Base-by-base conservation (phyloP, 2,797 vertebrate genomes). In the Hylomyscus alleni region DNA sequence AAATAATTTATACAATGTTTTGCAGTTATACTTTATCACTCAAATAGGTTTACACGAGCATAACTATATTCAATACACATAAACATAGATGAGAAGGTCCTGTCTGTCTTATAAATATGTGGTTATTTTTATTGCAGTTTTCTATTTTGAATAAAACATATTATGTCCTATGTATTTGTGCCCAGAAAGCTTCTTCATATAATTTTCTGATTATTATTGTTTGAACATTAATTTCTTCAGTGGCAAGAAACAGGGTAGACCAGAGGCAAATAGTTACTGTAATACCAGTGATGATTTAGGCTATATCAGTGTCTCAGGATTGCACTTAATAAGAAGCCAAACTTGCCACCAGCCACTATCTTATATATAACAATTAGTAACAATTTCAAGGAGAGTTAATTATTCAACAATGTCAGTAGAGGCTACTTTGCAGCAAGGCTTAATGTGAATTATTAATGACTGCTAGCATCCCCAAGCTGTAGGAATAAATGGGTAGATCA, bases 381-480 rank as follows among this genome's bases (percentile, higher is more conserved):
- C 44, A 93, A 89, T 90, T 96, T 81, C 77, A 82, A 94, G 40
- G 50, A 54, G 37, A 94, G 62, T 96, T 96, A 94, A 97, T 96
- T 97, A 97, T 96, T 96, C 52, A 95, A 44, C 58, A 90, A 37
- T 93, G 81, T 90, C 96, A 94, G 84, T 37, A 78, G 67, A 97
- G 54, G 82, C 80, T 91, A 90, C 77, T 93, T 94, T 31, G 37
- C 24, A 95, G 93, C 52, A 92, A 94, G 65, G n/a, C 84, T 97
- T 95, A 94, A 95, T 92, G 50, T 85, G 88, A 90, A 90, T 96
- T 93, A 97, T 97, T 97, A 95, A 96, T 95, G 86, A 91, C 15
- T 50, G 20, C 78, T 84, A 89, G 72, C 60, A 78, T 97, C 54
- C 81, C 81, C 95, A 88, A 92, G 31, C 95, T 93, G 1, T 78